Percentiles rank a stretch among this genome's conserved stretches.
Conservation (phyloP, 2,113 vertebrate species). For the Perccottus glenii region DNA sequence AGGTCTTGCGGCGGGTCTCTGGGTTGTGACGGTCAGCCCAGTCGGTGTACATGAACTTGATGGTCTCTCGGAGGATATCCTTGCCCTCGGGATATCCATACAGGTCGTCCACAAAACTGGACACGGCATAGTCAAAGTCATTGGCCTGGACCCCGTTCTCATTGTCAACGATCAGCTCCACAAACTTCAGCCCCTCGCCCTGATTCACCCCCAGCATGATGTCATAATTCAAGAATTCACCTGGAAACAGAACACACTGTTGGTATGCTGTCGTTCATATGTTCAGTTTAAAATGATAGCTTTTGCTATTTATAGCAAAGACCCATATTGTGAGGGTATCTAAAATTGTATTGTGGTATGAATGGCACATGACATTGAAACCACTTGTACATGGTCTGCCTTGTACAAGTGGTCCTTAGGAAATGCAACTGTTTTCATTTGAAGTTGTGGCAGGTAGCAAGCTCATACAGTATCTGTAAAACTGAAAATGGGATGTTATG, state of each 20-base stretch:
- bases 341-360: too few relatives aligned
- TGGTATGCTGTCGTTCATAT: neutral
- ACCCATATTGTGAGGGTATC: too few relatives aligned
- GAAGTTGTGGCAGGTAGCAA: too few relatives aligned
- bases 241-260: slow-evolving; percentile 37
- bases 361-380: too few relatives aligned
- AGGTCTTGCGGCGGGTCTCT: slow-evolving; percentile 93
- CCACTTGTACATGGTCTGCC: too few relatives aligned
- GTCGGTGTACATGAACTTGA: slow-evolving; percentile 99
- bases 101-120: slow-evolving; percentile 97
- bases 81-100: slow-evolving; percentile 98
- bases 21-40: slow-evolving; percentile 98
- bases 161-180: slow-evolving; percentile 96
- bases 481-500: too few relatives aligned
- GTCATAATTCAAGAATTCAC: slow-evolving; percentile 98
- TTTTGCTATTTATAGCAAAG: too few relatives aligned
- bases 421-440: too few relatives aligned
- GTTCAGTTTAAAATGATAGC: too few relatives aligned
- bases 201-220: slow-evolving; percentile 99
- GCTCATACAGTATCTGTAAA: too few relatives aligned
- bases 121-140: slow-evolving; percentile 98
- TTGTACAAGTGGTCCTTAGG: too few relatives aligned
- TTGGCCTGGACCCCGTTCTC: slow-evolving; percentile 98
- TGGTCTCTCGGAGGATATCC: slow-evolving; percentile 96
- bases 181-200: slow-evolving; percentile 96